These are phyloP conservation scores for Poeciliopsis turrubarensis DNA, from an alignment of 2,113 vertebrate species.

Conservation along the genomic window DNA sequence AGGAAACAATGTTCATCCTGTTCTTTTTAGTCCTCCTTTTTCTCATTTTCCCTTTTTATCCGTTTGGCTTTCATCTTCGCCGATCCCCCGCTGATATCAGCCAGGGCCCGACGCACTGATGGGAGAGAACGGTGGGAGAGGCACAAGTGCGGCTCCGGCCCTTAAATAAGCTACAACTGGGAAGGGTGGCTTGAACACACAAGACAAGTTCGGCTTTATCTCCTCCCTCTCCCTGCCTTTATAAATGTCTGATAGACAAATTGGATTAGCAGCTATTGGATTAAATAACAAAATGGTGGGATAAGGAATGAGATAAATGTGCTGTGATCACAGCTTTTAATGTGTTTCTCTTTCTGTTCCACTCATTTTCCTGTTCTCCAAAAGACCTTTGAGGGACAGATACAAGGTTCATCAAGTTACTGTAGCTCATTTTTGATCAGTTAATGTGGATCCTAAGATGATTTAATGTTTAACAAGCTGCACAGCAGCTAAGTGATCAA, in stretches of 20 bases:
- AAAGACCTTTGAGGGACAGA: constrained; percentile 8
- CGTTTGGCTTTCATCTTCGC: constrained; percentile 71
- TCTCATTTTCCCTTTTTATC: constrained; percentile 82
- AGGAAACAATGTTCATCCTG: constrained; percentile 97
- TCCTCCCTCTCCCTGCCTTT: constrained; percentile 65
- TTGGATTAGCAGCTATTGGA: constrained; percentile 99
- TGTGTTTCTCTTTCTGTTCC: constrained; percentile 55
- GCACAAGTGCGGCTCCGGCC: constrained; percentile 75
- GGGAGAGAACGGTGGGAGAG: constrained; percentile 85
- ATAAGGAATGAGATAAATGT: constrained; percentile 94
- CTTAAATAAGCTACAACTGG: constrained; percentile 92
- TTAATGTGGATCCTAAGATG: not conserved
- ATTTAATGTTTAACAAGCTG: not conserved
- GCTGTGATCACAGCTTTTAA: constrained; percentile 91
- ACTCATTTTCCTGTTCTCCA: constrained; percentile 28
- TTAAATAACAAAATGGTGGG: constrained; percentile 94
- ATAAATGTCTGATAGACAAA: constrained; percentile 98
- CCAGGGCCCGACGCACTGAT: constrained; percentile 66
- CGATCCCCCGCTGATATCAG: constrained; percentile 86
- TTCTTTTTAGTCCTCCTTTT: constrained; percentile 78
- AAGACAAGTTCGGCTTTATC: constrained; percentile 89
- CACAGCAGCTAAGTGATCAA: too few species aligned
- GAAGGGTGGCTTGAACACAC: constrained; percentile 85
- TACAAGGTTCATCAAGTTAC: not conserved
- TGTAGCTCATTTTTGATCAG: not conserved